phyloP scores from a whole-genome alignment of 2,113 vertebrate genomes.

The Trachemys scripta region DNA sequence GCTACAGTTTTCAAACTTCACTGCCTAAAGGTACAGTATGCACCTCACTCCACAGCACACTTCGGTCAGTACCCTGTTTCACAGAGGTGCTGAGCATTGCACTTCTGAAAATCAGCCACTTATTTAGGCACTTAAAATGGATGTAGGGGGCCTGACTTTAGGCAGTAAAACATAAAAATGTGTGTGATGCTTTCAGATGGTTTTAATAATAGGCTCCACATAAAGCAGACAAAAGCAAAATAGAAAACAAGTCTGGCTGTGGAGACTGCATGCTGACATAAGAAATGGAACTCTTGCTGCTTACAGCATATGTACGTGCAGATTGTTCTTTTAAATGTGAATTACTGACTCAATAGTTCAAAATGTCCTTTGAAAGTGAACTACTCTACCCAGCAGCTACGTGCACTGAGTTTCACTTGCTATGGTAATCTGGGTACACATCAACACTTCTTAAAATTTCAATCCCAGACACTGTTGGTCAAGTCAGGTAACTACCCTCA shows the following conservation, averaged over 20 bases:
- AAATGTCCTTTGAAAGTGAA: neutral
- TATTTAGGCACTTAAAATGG: neutral
- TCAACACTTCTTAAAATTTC: neutral
- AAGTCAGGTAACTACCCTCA: neutral
- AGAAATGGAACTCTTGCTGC: conserved; percentile 35
- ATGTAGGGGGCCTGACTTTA: conserved; percentile 17
- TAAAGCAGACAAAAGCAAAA: conserved; percentile 43
- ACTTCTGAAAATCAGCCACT: conserved; percentile 5
- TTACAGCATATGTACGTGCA: neutral
- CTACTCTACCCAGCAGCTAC: neutral
- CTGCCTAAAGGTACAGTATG: neutral
- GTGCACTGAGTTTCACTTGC: neutral
- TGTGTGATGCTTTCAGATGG: conserved; percentile 45
- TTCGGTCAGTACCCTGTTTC: neutral
- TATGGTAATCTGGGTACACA: neutral
- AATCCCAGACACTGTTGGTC: neutral
- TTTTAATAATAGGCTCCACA: conserved; percentile 59
- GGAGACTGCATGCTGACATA: conserved; percentile 49
- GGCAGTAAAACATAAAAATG: conserved; percentile 1
- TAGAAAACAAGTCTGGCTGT: conserved; percentile 9
- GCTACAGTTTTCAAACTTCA: neutral
- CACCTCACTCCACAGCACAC: neutral
- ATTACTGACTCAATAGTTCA: conserved; percentile 25
- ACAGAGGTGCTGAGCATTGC: neutral
- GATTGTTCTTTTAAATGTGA: conserved; percentile 7